Percentiles rank a stretch among this genome's conserved stretches.
Conservation (phyloP, 2,113 vertebrate genomes). For the Apaloderma vittatum region DNA sequence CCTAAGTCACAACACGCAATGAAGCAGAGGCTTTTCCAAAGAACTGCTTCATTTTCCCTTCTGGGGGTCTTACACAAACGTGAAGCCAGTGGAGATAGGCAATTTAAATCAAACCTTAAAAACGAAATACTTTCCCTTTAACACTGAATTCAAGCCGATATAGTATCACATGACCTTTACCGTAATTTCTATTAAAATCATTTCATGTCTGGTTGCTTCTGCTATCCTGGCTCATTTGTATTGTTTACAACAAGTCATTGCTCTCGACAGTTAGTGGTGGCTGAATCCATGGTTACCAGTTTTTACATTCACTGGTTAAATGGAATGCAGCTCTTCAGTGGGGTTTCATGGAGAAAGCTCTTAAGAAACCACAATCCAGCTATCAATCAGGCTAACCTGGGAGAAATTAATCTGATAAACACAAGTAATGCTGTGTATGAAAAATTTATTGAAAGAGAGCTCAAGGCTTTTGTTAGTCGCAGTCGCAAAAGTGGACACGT, state of each 20-base stretch:
- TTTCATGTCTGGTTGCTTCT: slow-evolving; percentile 87
- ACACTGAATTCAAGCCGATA: slow-evolving; percentile 76
- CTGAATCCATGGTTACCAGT: slow-evolving; percentile 86
- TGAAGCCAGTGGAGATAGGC: slow-evolving; percentile 32
- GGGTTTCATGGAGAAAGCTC: slow-evolving; percentile 79
- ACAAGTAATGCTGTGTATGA: slow-evolving; percentile 71
- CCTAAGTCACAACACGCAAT: slow-evolving; percentile 39
- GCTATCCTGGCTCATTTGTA: slow-evolving; percentile 84
- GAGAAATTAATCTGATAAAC: slow-evolving; percentile 84
- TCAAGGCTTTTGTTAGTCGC: slow-evolving; percentile 48
- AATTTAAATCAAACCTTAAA: slow-evolving; percentile 60
- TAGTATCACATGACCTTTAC: slow-evolving; percentile 84
- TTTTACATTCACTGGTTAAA: slow-evolving; percentile 85
- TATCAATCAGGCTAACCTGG: slow-evolving; percentile 83
- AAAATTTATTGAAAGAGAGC: slow-evolving; percentile 75
- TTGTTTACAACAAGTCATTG: slow-evolving; percentile 87
- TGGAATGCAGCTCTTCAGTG: slow-evolving; percentile 82
- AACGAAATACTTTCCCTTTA: slow-evolving; percentile 82
- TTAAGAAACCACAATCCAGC: slow-evolving; percentile 82
- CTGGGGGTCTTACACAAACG: neutral
- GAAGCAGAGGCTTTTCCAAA: slow-evolving; percentile 38
- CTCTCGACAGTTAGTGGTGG: slow-evolving; percentile 82
- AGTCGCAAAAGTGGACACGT: slow-evolving; percentile 56
- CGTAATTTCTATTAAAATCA: slow-evolving; percentile 87
- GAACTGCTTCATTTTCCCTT: slow-evolving; percentile 32